Evolutionary conservation across 2,797 vertebrate species (phyloP).

Genomic region (Enteromius unitaeniatus): DNA sequence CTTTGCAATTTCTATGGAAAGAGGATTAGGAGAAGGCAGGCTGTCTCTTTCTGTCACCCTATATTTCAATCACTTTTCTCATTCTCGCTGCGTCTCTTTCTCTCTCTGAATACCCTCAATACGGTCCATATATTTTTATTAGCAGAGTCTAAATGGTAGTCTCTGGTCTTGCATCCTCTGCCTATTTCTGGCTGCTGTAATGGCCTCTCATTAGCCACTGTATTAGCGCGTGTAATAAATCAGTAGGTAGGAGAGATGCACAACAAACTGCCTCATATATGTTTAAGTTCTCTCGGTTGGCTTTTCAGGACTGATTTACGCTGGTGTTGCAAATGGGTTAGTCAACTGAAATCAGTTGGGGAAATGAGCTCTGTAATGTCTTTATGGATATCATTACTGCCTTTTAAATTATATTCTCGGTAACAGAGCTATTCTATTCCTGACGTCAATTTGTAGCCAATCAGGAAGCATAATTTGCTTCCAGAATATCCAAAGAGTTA

Average conservation of each 20-base stretch:
- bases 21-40: conserved; percentile 3
- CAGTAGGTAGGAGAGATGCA: conserved; percentile 11
- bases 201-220: conserved; percentile 63
- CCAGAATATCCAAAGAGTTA: background rate
- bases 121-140: conserved; percentile 42
- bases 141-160: conserved; percentile 11
- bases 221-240: conserved; percentile 55
- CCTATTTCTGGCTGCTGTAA: conserved; percentile 44
- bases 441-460: background rate
- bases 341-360: background rate
- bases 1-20: conserved; percentile 74
- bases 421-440: background rate
- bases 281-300: background rate
- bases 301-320: background rate
- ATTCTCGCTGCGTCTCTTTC: conserved; percentile 33
- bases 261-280: conserved; percentile 1
- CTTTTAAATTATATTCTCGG: background rate
- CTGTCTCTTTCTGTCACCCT: conserved; percentile 33
- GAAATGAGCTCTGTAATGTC: background rate
- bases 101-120: conserved; percentile 19
- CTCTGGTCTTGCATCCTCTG: conserved; percentile 25
- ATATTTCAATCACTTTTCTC: conserved; percentile 34
- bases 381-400: background rate
- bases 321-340: conserved; percentile 3
- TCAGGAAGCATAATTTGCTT: background rate